Evolutionary conservation across 2,888 invertebrate species (phyloP), one percentile per base, ranked within the genome.

Genomic region (Tenthredo livida): DNA sequence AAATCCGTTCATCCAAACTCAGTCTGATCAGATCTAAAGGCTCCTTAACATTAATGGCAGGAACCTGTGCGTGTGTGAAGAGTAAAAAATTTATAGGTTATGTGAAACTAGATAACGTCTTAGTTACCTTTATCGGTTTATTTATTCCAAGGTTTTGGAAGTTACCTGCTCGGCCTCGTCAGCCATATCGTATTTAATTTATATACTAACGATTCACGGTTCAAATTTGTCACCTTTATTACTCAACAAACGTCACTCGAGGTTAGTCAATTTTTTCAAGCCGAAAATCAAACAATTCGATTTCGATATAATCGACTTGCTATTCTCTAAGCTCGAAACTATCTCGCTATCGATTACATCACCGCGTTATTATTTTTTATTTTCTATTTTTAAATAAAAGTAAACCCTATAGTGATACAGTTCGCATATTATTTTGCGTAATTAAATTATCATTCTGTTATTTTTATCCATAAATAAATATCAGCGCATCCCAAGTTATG

Each of bases 1-100:
- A 99, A 91, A 99, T 99, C 90, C 98, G 96, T 93, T 99, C 99
- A 94, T 99, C 99, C 89, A 99, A 95, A 94, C 99, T 99, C 15
- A 99, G 95, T 86, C 99, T 96, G 87, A 99, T 98, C 82, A 99
- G 95, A 94, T 99, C 99, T 73, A 99, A 94, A 0, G 99, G 99
- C 93, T 99, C 99, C 93, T 99, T 99, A 0, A 99, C 98, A 84
- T 98, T 97, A 93, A 98, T 97, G 47, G 97, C 97, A 87, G 98
- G 97, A 77, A 97, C 96, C 97, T 97, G 91, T 2, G 65, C 7
- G 17, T 15, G 65, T 15, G 17, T 15, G 9, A 29, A 15, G 2
- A 29, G 29, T 6, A 6, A 77, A 12, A 67, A 67, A 86, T 12
- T 61, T 61, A 12, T 25, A 67, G 67, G 67, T 67, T 67, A 67